These are phyloP conservation scores for Xestobium rufovillosum DNA, from an alignment of 2,888 invertebrate genomes.

Conservation along the genomic window DNA sequence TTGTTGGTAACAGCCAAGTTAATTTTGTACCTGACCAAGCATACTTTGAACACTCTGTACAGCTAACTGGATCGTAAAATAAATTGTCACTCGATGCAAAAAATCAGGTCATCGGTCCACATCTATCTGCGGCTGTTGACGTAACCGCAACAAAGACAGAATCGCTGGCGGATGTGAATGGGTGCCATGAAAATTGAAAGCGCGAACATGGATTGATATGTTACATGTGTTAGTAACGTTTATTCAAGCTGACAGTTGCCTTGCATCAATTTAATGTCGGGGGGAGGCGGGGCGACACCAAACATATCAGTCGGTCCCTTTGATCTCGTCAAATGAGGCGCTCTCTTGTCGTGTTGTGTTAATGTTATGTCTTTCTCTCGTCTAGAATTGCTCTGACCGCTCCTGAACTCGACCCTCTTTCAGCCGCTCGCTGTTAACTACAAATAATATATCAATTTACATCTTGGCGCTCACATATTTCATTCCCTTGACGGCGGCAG, in stretches of 20 bases:
- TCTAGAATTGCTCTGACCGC: constrained; percentile 30
- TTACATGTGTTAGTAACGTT: constrained; percentile 33
- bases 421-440: too few relatives aligned
- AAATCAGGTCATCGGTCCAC: too few relatives aligned
- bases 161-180: constrained; percentile 1
- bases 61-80: too few relatives aligned
- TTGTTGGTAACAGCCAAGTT: too few relatives aligned
- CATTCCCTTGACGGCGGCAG: too few relatives aligned
- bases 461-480: too few relatives aligned
- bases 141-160: too few relatives aligned
- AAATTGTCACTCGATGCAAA: too few relatives aligned
- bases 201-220: constrained; percentile 31
- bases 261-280: constrained; percentile 25
- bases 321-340: constrained; percentile 42
- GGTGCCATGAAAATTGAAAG: constrained; percentile 4
- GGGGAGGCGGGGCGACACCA: constrained; percentile 23
- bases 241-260: constrained; percentile 33
- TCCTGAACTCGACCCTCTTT: constrained; percentile 31
- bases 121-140: too few relatives aligned
- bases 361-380: constrained; percentile 38
- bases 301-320: constrained; percentile 32
- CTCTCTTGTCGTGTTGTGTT: constrained; percentile 39
- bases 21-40: too few relatives aligned
- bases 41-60: too few relatives aligned
- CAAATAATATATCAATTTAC: too few relatives aligned